phyloP scores from a whole-genome alignment of 2,797 vertebrate genomes.

The Sphenopsis melanotis region DNA sequence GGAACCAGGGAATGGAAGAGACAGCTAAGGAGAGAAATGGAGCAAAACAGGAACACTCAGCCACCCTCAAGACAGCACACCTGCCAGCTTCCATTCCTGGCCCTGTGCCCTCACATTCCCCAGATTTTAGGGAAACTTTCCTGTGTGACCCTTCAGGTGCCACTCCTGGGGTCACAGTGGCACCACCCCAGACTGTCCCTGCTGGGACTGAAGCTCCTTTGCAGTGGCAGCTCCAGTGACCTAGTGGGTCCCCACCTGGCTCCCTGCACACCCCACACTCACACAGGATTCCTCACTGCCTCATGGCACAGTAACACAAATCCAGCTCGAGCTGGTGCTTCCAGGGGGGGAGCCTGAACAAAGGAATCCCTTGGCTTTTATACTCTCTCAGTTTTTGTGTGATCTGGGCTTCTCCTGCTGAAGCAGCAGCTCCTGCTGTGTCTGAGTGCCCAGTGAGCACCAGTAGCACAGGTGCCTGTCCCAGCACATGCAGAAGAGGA shows the following conservation, averaged over 20 bases:
- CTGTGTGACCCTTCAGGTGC: background rate
- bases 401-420: background rate
- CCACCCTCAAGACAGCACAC: background rate
- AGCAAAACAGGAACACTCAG: background rate
- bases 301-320: background rate
- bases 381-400: background rate
- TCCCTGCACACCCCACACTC: background rate
- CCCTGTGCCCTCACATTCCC: background rate
- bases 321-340: background rate
- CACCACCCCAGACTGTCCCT: background rate
- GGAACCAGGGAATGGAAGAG: background rate
- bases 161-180: background rate
- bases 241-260: accelerated
- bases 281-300: too few species aligned
- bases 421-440: background rate
- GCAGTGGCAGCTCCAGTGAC: background rate
- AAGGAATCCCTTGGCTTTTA: background rate
- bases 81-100: background rate
- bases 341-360: background rate
- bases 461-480: background rate
- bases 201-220: background rate
- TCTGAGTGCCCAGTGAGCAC: background rate
- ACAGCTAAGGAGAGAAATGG: background rate
- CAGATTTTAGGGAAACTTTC: background rate
- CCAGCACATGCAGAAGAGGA: background rate